Conservation (phyloP, 2,888 invertebrate species). For the Cetonia aurata region DNA sequence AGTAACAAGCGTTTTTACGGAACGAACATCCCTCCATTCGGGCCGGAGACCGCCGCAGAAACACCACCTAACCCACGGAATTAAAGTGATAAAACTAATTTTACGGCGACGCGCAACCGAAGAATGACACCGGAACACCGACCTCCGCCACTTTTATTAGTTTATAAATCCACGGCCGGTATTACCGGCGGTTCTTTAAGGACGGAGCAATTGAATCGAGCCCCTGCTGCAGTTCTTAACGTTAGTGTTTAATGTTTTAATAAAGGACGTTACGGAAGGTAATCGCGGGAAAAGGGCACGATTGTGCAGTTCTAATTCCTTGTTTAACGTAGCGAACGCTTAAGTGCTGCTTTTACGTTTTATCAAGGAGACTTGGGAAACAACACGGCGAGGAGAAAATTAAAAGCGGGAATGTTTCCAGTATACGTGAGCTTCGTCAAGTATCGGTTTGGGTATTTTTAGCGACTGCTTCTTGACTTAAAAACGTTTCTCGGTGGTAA, state of each 20-base stretch:
- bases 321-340: no score
- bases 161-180: constrained; percentile 49
- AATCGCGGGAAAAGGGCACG: no score
- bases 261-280: constrained; percentile 7
- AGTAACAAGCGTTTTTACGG: constrained; percentile 34
- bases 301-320: no score
- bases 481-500: no score
- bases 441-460: no score
- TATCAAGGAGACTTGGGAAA: no score
- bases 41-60: not conserved
- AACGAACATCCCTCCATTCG: constrained; percentile 18
- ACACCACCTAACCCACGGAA: constrained; percentile 42
- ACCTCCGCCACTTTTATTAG: constrained; percentile 50
- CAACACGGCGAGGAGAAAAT: no score
- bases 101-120: constrained; percentile 51
- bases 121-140: constrained; percentile 41
- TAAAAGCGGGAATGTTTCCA: no score
- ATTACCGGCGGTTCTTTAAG: constrained; percentile 29
- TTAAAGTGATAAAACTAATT: constrained; percentile 57
- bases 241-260: constrained; percentile 36
- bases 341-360: no score
- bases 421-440: no score
- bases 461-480: no score
- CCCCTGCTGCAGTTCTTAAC: not conserved
- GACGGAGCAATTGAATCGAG: constrained; percentile 33